phyloP scores from a whole-genome alignment of 2,797 vertebrate genomes.

The Pseudocheirus occidentalis region DNA sequence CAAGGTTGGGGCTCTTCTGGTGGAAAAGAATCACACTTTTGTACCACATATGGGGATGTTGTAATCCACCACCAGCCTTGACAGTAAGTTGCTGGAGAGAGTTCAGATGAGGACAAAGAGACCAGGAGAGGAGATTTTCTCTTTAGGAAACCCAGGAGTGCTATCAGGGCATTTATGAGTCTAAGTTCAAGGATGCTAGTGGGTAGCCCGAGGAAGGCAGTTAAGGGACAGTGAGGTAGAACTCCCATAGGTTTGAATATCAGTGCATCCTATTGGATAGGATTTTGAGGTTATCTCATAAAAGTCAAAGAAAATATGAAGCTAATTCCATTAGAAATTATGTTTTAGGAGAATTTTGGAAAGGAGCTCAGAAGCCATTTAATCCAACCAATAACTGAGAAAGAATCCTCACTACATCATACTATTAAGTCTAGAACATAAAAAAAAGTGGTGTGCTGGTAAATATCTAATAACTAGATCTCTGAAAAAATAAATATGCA shows the following conservation, averaged over 20 bases:
- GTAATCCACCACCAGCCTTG: background rate
- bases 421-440: too few relatives aligned
- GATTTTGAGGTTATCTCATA: background rate
- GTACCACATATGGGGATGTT: background rate
- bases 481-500: background rate
- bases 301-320: background rate
- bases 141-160: background rate
- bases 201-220: background rate
- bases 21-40: background rate
- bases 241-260: background rate
- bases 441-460: background rate
- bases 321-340: background rate
- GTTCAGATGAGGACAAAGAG: background rate
- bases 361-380: background rate
- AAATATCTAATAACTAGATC: background rate
- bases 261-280: background rate
- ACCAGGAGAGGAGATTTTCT: background rate
- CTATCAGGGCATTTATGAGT: background rate
- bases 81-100: background rate
- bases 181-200: background rate
- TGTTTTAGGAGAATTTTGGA: background rate
- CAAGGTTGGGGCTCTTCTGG: background rate
- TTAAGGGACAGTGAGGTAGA: accelerated
- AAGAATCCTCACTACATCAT: background rate
- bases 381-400: background rate